Conservation (phyloP, 2,888 invertebrate genomes). For the Coleophora deauratella region DNA sequence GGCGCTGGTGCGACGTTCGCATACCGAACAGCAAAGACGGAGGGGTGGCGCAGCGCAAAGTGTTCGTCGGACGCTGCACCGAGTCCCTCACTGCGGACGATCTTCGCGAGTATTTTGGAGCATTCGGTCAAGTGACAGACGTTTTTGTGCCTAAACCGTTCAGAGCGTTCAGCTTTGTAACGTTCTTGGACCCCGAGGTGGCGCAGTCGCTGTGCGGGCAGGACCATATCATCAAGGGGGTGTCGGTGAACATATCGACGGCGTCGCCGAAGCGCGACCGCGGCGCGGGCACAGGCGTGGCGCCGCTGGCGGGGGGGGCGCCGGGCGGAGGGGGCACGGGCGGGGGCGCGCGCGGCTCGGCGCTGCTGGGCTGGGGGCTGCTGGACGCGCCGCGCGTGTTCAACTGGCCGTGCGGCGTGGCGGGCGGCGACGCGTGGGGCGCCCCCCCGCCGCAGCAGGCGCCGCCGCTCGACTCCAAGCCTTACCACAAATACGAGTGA, state of each 20-base stretch:
- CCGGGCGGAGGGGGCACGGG: slow-evolving; percentile 3
- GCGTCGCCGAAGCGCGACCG: slow-evolving; percentile 87
- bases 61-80: slow-evolving; percentile 89
- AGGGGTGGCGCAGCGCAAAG: slow-evolving; percentile 79
- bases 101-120: slow-evolving; percentile 83
- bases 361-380: slow-evolving; percentile 47
- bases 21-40: slow-evolving; percentile 81
- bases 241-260: slow-evolving; percentile 89
- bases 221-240: slow-evolving; percentile 88
- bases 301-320: slow-evolving; percentile 8
- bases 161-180: slow-evolving; percentile 87
- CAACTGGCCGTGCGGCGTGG: slow-evolving; percentile 23
- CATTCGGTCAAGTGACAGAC: slow-evolving; percentile 88
- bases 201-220: slow-evolving; percentile 86
- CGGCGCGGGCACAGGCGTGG: slow-evolving; percentile 15
- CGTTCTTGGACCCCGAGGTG: slow-evolving; percentile 85
- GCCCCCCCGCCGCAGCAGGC: slow-evolving; percentile 19
- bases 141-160: slow-evolving; percentile 93
- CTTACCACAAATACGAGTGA: slow-evolving; percentile 69
- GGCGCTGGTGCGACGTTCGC: slow-evolving; percentile 82
- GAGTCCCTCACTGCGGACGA: slow-evolving; percentile 86
- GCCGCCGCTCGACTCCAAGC: slow-evolving; percentile 43
- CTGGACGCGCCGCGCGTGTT: slow-evolving; percentile 35
- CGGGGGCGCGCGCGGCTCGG: slow-evolving; percentile 18
- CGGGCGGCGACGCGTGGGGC: slow-evolving; percentile 33